Evolutionary conservation across 1,140 invertebrate species (phyloP), one percentile per base, ranked within the genome.

Genomic region (Schlechtendalia chinensis): DNA sequence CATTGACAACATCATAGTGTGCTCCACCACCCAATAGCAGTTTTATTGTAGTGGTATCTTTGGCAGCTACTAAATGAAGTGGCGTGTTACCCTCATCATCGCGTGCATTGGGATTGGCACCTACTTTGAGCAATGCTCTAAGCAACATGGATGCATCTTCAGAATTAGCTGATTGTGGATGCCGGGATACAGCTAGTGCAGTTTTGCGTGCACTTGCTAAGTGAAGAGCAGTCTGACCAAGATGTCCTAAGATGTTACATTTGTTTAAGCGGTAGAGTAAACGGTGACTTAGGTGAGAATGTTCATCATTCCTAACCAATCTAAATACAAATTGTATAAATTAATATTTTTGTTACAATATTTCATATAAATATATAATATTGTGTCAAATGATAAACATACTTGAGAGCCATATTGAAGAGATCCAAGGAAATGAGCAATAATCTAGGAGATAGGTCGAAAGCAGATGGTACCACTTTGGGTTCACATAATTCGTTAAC

Each of bases 1-100:
- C 88, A 86, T 98, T 97, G 59, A 92, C 91, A n/a, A 90, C 88
- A 87, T 97, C 96, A 72, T 96, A 87, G 86, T 98, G 96, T 14
- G 93, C 93, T 39, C 94, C 95, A 83, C 90, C 88, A 5, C 90
- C 87, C 0, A 98, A 88, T 0, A 98, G 87, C 83, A 89, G 87
- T 47, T 79, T 79, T 12, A 79, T 50, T 0, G 58, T 79, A 29
- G 22, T 79, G 24, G 39, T 29, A 6, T 88, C 84, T 80, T 85
- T 82, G 17, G 84, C 80, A 29, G 86, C 86, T 80, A 84, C 84
- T 83, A 94, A 86, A 84, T 96, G 94, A 16, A 96, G 87, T 1
- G 93, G 90, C 16, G 93, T 94, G 85, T 96, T 96, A 11, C 92
- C 92, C 65, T 91, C 90, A 24, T 90, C 89, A 84, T 96, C 94